These are phyloP conservation scores for Polyodon spathula DNA, from an alignment of 2,113 vertebrate genomes.

Conservation along the genomic window DNA sequence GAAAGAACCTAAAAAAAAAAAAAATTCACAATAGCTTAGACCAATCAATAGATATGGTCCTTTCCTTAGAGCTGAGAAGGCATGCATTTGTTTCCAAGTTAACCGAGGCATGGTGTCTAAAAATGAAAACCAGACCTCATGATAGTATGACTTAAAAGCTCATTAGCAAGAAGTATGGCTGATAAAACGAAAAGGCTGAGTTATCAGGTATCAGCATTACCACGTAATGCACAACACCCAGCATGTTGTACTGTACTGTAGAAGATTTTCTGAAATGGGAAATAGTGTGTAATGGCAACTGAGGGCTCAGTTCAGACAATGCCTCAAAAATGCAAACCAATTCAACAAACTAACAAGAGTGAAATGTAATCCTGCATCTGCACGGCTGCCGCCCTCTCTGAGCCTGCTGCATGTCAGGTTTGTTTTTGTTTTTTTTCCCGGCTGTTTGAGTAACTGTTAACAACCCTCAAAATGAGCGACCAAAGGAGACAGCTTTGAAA, in stretches of 20 bases:
- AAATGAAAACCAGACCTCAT: neutral
- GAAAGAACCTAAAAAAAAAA: neutral
- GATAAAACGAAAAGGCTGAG: slow-evolving; percentile 26
- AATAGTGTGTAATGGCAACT: slow-evolving; percentile 52
- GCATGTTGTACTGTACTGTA: slow-evolving; percentile 11
- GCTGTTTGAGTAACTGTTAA: slow-evolving; percentile 21
- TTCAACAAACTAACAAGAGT: slow-evolving; percentile 31
- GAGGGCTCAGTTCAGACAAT: slow-evolving; percentile 28
- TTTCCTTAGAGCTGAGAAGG: neutral
- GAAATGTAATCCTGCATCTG: slow-evolving; percentile 58
- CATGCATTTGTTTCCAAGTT: slow-evolving; percentile 9
- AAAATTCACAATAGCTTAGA: slow-evolving; percentile 31
- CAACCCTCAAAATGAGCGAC: slow-evolving; percentile 9
- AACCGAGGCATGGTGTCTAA: neutral
- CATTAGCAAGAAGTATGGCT: slow-evolving; percentile 26
- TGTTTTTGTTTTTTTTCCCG: slow-evolving; percentile 48
- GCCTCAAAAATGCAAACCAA: slow-evolving; percentile 24
- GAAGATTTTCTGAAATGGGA: slow-evolving; percentile 39
- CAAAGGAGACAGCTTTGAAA: too few species aligned
- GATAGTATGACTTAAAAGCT: slow-evolving; percentile 1
- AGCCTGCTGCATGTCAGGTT: slow-evolving; percentile 31
- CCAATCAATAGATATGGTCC: slow-evolving; percentile 16
- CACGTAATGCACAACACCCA: slow-evolving; percentile 31
- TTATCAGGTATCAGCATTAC: slow-evolving; percentile 23
- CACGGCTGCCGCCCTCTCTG: slow-evolving; percentile 17